Evolutionary conservation across 2,888 invertebrate species (phyloP), one percentile per base, ranked within the genome.

Genomic region (Mallateleia sp.): DNA sequence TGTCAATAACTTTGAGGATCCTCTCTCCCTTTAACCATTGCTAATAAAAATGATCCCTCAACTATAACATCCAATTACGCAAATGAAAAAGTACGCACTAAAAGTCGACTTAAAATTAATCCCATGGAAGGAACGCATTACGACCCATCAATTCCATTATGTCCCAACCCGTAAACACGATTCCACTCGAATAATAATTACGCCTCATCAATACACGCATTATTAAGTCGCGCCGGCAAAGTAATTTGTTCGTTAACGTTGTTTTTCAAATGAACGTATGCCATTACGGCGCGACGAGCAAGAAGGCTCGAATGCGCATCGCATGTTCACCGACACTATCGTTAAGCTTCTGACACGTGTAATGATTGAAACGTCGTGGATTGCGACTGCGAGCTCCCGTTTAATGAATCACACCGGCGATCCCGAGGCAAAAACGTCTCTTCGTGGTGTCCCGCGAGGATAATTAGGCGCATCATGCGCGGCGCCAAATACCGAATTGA

Each of bases 401-500:
- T 87, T 87, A 78, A 85, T 82, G 82, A 88, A 83, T 34, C 69
- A 54, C 34, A 56, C 56, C n/a, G 72, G 78, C 79, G 82, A 71
- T 74, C 80, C 69, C 75, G 66, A 52, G 11, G 24, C n/a, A 45
- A 58, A 72, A 42, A 75, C 52, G 58, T n/a, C 38, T 38, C 38
- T 14, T 14, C 5, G 45, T 3, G 34, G 18, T 34, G 79, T 81
- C 67, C 78, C 77, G 78, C 32, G 74, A 66, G 66, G 22, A 66
- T 72, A 67, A 85, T 79, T 85, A 85, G 60, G 81, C 89, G 67
- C 58, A 88, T 81, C 42, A 87, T 60, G 79, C 64, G 71, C 54
- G 77, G 78, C 71, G 58, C 28, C 66, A 28, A 52, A 77, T 38
- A 11, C 11, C 38, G 14, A 14, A 11, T 38, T 11, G 38, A 38